Base-by-base conservation (phyloP, 2,113 vertebrate genomes). In the Sciurus niger region DNA sequence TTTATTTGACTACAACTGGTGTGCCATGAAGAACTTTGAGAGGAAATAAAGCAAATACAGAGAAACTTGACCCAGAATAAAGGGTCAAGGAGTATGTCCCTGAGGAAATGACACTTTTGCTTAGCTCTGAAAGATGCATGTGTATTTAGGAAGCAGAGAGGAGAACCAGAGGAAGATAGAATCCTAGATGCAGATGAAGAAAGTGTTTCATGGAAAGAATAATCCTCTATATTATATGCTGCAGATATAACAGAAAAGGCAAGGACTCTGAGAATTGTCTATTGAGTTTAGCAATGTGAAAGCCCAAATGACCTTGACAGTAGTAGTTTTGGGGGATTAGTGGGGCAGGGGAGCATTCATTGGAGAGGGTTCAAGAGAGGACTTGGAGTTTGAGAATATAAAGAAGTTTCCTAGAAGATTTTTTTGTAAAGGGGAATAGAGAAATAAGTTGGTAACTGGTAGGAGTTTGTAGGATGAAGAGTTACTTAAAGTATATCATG, bases 51-150 rank as follows among this genome's bases (percentile, higher is more conserved):
- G 74, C 32, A 79, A 96, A 89, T 30, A 74, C 18, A 95, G 30
- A 79, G 46, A 93, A 93, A 73, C 18, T 60, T n/a, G 14, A 70
- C 30, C 40, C 68, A 91, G 32, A 93, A 46, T 86, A 89, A 93
- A 34, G 85, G 22, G n/a, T 80, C 28, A 95, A 73, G 10, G 25
- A 73, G 7, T 46, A 18, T 72, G 30, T 73, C 46, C 63, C 12
- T n/a, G n/a, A 84, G 32, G n/a, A 94, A 84, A 86, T 90, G 28
- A 58, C 32, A 76, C 55, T 76, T 95, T 93, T 95, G 20, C 79
- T 94, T 95, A 88, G 55, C 25, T 84, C 43, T 90, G 14, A 84
- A 95, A 68, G 77, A 72, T 90, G 13, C 22, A 25, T 94, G 40
- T 84, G 48, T 90, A 90, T 87, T 90, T 94, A 87, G 32, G 34